Conservation (phyloP, 30 jellyfish, hydroid and myxozoan genomes). For the Euphysa ruthae region DNA sequence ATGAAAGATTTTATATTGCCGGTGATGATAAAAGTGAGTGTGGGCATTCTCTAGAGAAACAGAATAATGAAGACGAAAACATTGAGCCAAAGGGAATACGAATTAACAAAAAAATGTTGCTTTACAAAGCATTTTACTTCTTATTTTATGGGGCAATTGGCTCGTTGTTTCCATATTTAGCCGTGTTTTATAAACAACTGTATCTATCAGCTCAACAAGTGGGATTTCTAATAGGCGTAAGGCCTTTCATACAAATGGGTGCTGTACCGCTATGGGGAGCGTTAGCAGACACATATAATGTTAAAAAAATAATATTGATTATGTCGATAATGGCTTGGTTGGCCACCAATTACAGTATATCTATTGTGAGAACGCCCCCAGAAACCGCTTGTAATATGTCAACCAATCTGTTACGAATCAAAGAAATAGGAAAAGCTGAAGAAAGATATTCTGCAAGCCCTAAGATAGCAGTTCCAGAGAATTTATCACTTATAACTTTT, state of each 20-base stretch:
- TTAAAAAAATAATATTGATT: slow-evolving; percentile 49
- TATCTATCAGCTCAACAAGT: slow-evolving; percentile 95
- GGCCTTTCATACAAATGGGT: slow-evolving; percentile 96
- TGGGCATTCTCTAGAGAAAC: background rate
- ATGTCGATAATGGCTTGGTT: slow-evolving; percentile 93
- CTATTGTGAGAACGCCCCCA: slow-evolving; percentile 61
- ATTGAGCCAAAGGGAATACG: background rate
- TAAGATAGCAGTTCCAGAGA: too few species aligned
- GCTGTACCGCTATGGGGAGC: slow-evolving; percentile 97
- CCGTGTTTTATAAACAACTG: slow-evolving; percentile 85
- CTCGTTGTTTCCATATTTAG: slow-evolving; percentile 83
- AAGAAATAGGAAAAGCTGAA: background rate
- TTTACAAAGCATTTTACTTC: slow-evolving; percentile 67
- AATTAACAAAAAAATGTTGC: slow-evolving; percentile 33
- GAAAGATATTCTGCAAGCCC: too few species aligned
- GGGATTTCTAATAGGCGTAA: slow-evolving; percentile 81
- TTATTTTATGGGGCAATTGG: slow-evolving; percentile 95
- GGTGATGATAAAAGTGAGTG: background rate
- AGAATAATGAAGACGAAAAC: slow-evolving; percentile 2
- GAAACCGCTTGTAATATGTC: slow-evolving; percentile 47
- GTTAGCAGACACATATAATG: slow-evolving; percentile 88
- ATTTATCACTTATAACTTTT: too few species aligned
- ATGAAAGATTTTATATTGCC: background rate
- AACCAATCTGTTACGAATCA: background rate
- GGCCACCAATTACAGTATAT: slow-evolving; percentile 76